Evolutionary conservation across 2,797 vertebrate genomes (phyloP), one percentile per base, ranked within the genome.

Genomic region (Sylvia borin): DNA sequence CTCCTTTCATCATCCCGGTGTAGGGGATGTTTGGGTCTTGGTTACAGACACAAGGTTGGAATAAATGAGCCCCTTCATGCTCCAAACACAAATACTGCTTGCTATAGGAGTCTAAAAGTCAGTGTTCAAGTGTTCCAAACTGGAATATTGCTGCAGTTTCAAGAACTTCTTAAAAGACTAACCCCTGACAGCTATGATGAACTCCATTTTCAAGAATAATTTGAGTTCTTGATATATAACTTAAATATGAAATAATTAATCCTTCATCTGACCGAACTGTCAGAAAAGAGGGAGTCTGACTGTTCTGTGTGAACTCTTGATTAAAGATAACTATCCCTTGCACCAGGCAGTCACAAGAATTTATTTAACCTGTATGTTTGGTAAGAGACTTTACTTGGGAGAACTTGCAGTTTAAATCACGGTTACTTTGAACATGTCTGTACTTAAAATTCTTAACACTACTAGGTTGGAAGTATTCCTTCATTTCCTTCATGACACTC

Each of bases 61-160:
- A 38, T 51, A 64, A 24, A 20, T 0, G 1, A 84, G 7, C 55
- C 24, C 5, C 36, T 31, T 58, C 8, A 11, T 3, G 1, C 45
- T 79, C 10, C 50, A 60, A 16, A 51, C 13, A 36, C 53, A 53
- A 57, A 38, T n/a, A 13, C 1, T 66, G 16, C 57, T 79, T 76
- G 20, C 55, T 51, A 1, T 6, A 25, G 38, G 58, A 86, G n/a
- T 11, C 12, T 31, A 47, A 64, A 90, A 57, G 55, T 22, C 64
- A 32, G 1, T 20, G 36, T 75, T 61, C 13, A 60, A 13, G 34
- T 34, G 31, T 67, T 93, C 48, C 2, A 10, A 54, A 67, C 42
- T 50, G 45, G 10, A 85, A 50, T 65, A n/a, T 14, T 53, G 42
- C 65, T 88, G 25, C 21, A 20, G 24, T 58, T 76, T 53, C 12